Conservation (phyloP, 2,888 invertebrate genomes). For the Erebia ligea region DNA sequence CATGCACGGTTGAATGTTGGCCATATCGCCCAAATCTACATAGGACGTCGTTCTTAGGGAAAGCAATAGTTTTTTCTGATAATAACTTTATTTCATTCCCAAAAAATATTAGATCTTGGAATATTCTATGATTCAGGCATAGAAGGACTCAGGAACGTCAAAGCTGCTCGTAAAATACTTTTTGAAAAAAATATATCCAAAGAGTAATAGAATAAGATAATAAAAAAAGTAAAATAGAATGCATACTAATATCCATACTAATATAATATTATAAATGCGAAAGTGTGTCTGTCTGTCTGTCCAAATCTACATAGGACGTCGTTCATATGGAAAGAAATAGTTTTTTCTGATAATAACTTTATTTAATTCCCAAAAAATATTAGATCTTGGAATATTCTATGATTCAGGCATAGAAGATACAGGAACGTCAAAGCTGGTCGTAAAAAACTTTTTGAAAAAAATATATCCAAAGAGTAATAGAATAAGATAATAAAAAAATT, state of each 20-base stretch:
- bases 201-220: not conserved
- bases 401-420: not conserved
- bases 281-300: no score
- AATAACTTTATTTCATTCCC: not conserved
- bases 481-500: not conserved
- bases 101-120: not conserved
- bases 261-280: no score
- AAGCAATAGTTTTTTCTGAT: not conserved
- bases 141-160: not conserved
- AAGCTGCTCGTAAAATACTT: not conserved
- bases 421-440: not conserved
- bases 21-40: conserved; percentile 6
- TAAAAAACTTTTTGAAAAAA: not conserved
- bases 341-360: not conserved
- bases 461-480: not conserved
- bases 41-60: not conserved
- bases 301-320: not conserved
- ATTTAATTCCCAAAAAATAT: not conserved
- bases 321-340: not conserved
- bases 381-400: not conserved
- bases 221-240: no score
- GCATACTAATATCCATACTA: no score
- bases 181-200: not conserved
- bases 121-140: not conserved
- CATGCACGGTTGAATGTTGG: conserved; percentile 10